These are phyloP conservation scores for Forbesichthys papilliferus DNA, from an alignment of 2,113 vertebrate genomes.

Conservation along the genomic window DNA sequence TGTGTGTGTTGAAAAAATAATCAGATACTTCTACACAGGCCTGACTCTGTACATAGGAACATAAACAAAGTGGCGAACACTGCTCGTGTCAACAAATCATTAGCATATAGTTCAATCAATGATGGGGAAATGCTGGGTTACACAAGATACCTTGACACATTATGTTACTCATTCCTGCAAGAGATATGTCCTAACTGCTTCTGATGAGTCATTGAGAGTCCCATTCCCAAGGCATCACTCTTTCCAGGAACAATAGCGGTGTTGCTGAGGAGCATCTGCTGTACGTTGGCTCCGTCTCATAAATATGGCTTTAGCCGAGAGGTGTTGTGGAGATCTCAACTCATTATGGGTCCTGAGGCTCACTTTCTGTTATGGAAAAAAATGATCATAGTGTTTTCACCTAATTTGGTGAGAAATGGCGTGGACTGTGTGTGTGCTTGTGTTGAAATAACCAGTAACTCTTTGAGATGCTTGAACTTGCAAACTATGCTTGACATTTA, in stretches of 20 bases:
- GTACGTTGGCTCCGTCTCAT: constrained; percentile 51
- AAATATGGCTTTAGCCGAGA: constrained; percentile 59
- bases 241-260: constrained; percentile 60
- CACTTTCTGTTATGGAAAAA: constrained; percentile 25
- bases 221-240: constrained; percentile 51
- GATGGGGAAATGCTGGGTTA: constrained; percentile 21
- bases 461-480: not conserved
- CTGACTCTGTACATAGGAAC: no score
- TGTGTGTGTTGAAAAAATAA: no score
- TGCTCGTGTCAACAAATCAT: no score
- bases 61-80: no score
- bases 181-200: constrained; percentile 40
- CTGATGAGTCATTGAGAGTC: constrained; percentile 49
- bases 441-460: not conserved
- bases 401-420: not conserved
- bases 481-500: no score
- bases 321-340: constrained; percentile 58
- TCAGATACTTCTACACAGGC: no score
- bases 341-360: constrained; percentile 52
- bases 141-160: constrained; percentile 57
- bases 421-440: constrained; percentile 1
- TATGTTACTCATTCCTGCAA: constrained; percentile 50
- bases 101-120: not conserved
- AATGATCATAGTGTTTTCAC: not conserved
- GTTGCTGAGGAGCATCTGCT: constrained; percentile 40